Base-by-base conservation (phyloP, 2,888 invertebrate genomes). In the Xanthia togata region DNA sequence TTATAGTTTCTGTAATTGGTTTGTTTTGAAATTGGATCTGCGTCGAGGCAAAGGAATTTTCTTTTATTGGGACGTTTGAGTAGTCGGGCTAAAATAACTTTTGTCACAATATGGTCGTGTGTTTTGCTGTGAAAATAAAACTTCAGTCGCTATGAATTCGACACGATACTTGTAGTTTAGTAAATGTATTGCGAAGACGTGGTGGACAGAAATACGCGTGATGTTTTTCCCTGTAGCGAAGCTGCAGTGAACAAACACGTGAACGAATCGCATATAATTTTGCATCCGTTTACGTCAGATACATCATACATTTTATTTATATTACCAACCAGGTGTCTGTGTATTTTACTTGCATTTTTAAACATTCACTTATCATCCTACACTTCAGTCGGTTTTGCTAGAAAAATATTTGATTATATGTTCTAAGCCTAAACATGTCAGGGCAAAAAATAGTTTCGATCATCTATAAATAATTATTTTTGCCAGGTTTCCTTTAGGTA, bases 81-180 rank as follows among this genome's bases (percentile, higher is more conserved):
- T 57, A 50, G 60, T 71, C 26, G 44, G 59, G 12, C 59, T 60
- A 75, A 79, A 87, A 78, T 78, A 82, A 79, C 72, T 78, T 78
- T 77, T 67, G 82, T 76, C 77, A 70, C 60, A 75, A 59, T 81
- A 77, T 73, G 59, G 69, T 53, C 69, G 76, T 82, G 50, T 74
- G 77, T 84, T 87, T 80, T 77, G 59, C 73, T 44, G 35, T 50
- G 70, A 41, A 83, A 87, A 87, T 89, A 85, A 89, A 87, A 89
- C 86, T 85, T 80, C 83, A 83, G 74, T 65, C 78, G 86, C 81
- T 71, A 71, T 74, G 79, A 77, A 87, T 87, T 87, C 78, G 89
- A 87, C 77, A 80, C 81, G 86, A 64, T 83, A 41, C 9, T 41
- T 9, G 8, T 41, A 80, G 78, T 89, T 85, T n/a, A 74, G 70